A percentile compares a stretch with the other conserved stretches of the same genome.
phyloP scores from a whole-genome alignment of 2,113 vertebrate species.

The Reinhardtius hippoglossoides region DNA sequence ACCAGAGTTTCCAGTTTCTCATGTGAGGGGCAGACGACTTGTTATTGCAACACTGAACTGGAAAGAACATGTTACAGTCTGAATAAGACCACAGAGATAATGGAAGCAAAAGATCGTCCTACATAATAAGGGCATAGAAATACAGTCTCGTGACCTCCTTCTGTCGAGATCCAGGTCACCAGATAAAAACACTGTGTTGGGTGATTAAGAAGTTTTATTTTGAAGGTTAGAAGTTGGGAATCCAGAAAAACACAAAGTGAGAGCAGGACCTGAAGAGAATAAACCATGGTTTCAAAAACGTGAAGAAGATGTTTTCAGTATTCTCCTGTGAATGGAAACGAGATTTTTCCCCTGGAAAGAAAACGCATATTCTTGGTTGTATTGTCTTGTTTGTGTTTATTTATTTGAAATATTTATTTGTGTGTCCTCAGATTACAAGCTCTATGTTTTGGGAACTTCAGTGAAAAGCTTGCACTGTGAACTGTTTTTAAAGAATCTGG shows the following conservation, averaged over 20 bases:
- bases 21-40: conserved; percentile 37
- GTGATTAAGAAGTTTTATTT: background rate
- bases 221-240: background rate
- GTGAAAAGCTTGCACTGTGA: conserved; percentile 47
- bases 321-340: conserved; percentile 50
- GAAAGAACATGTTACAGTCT: background rate
- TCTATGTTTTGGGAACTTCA: conserved; percentile 35
- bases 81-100: background rate
- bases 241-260: background rate
- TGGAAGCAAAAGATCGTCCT: background rate
- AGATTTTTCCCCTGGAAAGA: background rate
- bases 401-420: conserved; percentile 57
- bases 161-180: conserved; percentile 16
- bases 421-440: conserved; percentile 24
- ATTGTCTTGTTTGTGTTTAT: conserved; percentile 43
- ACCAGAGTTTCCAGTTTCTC: conserved; percentile 33
- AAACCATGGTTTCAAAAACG: background rate
- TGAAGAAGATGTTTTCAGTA: background rate
- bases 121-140: too few relatives aligned
- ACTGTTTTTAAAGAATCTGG: conserved; percentile 15
- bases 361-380: conserved; percentile 15
- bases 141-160: background rate
- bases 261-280: conserved; percentile 6
- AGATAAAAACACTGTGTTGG: conserved; percentile 18
- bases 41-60: background rate